Conservation (phyloP, 2,888 invertebrate genomes). For the Metopia argyrocephala region DNA sequence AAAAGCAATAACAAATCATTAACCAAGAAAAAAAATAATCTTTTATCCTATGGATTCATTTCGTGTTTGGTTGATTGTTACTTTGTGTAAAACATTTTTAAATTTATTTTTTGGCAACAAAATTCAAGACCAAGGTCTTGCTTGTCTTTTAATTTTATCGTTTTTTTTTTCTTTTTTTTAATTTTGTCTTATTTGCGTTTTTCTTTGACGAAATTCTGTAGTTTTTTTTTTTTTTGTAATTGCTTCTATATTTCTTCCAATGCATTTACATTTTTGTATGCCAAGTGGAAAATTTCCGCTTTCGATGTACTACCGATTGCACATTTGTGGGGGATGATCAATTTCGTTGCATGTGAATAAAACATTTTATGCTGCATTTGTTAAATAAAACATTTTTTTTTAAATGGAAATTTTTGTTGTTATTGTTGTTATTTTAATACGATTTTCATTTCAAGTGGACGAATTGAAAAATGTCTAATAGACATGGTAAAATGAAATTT, state of each 20-base stretch:
- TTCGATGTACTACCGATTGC: conserved; percentile 9
- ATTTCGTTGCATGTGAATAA: conserved; percentile 29
- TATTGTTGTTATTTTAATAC: neutral
- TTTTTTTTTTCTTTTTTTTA: conserved; percentile 12
- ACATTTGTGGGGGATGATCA: conserved; percentile 40
- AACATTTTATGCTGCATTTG: neutral
- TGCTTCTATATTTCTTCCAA: neutral
- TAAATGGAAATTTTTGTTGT: conserved; percentile 15
- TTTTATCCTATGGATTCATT: conserved; percentile 8
- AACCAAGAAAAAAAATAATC: neutral
- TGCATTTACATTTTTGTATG: conserved; percentile 37
- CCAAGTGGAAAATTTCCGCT: conserved; percentile 67
- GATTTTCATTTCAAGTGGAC: no score
- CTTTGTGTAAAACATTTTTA: conserved; percentile 2
- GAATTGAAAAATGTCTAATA: neutral
- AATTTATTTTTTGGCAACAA: conserved; percentile 59
- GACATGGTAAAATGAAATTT: neutral
- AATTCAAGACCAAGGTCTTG: conserved; percentile 64
- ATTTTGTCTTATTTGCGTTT: neutral
- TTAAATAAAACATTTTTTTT: neutral
- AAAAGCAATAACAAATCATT: neutral
- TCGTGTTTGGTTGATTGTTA: neutral
- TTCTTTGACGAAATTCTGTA: conserved; percentile 44
- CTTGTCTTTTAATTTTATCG: conserved; percentile 14
- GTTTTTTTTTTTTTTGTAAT: conserved; percentile 23